These are phyloP conservation scores for Aspidapion aeneum DNA, from an alignment of 2,888 invertebrate genomes.

Conservation along the genomic window DNA sequence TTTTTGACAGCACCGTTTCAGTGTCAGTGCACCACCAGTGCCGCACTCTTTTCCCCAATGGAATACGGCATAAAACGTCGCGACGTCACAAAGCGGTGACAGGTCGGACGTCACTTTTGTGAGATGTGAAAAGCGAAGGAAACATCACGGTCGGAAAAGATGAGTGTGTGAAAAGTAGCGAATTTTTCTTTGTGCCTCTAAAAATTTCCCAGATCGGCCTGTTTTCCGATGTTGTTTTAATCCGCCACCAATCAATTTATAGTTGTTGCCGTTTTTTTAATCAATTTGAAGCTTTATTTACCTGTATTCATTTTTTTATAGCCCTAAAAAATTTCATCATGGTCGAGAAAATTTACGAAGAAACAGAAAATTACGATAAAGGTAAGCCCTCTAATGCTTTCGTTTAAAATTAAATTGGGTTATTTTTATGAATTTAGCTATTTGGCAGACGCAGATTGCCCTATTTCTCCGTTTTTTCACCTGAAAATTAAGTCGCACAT, in stretches of 20 bases:
- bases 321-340: slow-evolving; percentile 40
- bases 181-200: slow-evolving; percentile 42
- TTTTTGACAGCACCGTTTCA: too few relatives aligned
- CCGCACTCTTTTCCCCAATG: too few relatives aligned
- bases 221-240: slow-evolving; percentile 16
- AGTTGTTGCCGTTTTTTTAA: slow-evolving; percentile 19
- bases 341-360: slow-evolving; percentile 66
- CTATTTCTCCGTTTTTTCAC: neutral
- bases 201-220: slow-evolving; percentile 38
- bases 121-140: slow-evolving; percentile 31
- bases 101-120: neutral
- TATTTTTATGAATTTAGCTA: neutral
- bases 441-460: neutral
- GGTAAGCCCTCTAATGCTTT: slow-evolving; percentile 15
- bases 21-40: too few relatives aligned
- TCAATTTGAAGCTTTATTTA: slow-evolving; percentile 20
- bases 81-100: too few relatives aligned
- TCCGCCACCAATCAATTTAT: neutral
- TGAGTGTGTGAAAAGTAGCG: slow-evolving; percentile 42
- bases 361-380: slow-evolving; percentile 52
- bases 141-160: slow-evolving; percentile 29
- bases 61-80: too few relatives aligned
- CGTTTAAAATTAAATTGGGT: neutral
- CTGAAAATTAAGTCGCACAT: neutral
- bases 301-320: slow-evolving; percentile 11